Percentiles rank a stretch among this genome's conserved stretches.
Evolutionary conservation across 2,797 vertebrate genomes (phyloP).

Genomic region (Enteromius thamalakanensis): DNA sequence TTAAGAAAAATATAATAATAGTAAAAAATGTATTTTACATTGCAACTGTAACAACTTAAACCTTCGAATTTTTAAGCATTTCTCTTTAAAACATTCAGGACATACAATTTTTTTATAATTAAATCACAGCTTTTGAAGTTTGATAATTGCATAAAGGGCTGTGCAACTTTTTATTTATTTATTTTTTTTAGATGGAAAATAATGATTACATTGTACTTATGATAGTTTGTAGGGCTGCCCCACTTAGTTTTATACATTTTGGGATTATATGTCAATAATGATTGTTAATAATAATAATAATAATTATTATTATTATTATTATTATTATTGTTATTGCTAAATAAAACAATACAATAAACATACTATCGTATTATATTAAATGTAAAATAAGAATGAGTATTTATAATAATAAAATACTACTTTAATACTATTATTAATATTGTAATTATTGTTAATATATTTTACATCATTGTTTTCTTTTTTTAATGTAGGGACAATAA

Average conservation of each 20-base stretch:
- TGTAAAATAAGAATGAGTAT: neutral
- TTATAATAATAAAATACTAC: neutral
- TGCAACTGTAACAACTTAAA: neutral
- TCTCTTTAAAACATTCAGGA: neutral
- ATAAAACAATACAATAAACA: neutral
- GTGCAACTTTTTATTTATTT: neutral
- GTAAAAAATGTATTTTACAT: neutral
- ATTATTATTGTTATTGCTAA: neutral
- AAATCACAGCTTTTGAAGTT: neutral
- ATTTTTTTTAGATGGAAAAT: neutral
- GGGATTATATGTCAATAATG: neutral
- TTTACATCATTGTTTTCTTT: neutral
- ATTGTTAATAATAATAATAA: neutral
- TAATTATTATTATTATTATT: neutral
- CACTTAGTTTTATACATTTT: neutral
- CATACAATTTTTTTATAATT: neutral
- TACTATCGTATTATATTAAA: neutral
- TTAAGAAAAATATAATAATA: neutral
- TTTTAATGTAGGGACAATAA: neutral
- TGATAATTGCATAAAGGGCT: neutral
- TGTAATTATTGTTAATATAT: neutral
- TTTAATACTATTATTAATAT: neutral
- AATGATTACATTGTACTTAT: neutral
- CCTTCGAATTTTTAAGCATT: neutral
- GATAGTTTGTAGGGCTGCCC: neutral